Evolutionary conservation across 2,113 vertebrate genomes (phyloP), one percentile per base, ranked within the genome.

Genomic region (Trematocara macrostoma): DNA sequence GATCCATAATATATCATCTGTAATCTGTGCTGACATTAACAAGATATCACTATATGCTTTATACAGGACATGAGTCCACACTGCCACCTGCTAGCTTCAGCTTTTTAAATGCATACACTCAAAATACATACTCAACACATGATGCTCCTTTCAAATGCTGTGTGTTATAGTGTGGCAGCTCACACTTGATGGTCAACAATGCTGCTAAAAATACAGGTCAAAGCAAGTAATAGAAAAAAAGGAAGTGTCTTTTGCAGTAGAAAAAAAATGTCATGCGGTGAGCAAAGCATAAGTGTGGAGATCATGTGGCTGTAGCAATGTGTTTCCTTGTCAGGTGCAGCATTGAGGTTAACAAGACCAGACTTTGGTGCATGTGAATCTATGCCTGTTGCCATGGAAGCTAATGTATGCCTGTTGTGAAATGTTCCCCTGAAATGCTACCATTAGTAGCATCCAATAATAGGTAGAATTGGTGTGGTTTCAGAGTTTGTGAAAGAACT

Each of bases 321-420:
- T 18, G 52, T 78, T 82, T 84, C 51, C 83, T 45, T 84, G 74
- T 81, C 84, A 82, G 81, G 47, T 71, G 34, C 64, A 49, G 67
- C 8, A 0, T 78, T 4, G 52, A 53, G 82, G 88, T 87, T 89
- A 92, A 89, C 69, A 53, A 87, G 61, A 56, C 84, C 86, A 45
- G n/a, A 79, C 35, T 51, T 81, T 31, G 38, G 47, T 59, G 31
- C 52, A 11, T 83, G 78, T 11, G 6, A 79, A 35, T 87, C 35
- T 59, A 4, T 23, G 47, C 82, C 51, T 47, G 88, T 93, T 93
- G 78, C 91, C 87, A 92, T 89, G 91, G 91, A 89, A 93, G 84
- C 90, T 83, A 52, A 56, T 74, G 34, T 57, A 82, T 53, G 78
- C 56, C 74, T 42, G 56, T 52, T 16, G 53, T 83, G 71, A 76